Conservation (phyloP, 2,797 vertebrate species). For the Crypturellus tataupa region DNA sequence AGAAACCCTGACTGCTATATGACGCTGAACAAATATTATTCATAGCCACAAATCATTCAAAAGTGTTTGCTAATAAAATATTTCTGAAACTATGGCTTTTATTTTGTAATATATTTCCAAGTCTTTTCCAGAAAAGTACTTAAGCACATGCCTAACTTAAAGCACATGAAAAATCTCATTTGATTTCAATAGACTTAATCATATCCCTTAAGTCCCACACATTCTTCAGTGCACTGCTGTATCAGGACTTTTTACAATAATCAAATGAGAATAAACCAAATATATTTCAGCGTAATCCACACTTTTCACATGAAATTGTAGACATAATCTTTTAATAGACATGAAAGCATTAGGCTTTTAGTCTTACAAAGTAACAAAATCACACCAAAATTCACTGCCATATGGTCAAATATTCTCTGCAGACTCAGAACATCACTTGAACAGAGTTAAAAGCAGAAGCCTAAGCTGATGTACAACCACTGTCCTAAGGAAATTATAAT, state of each 20-base stretch:
- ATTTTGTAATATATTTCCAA: constrained; percentile 22
- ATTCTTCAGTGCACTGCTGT: neutral
- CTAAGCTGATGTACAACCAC: neutral
- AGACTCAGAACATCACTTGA: neutral
- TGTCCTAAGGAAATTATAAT: neutral
- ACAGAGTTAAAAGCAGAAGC: neutral
- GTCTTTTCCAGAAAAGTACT: constrained; percentile 8
- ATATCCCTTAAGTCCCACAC: neutral
- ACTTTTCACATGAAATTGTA: neutral
- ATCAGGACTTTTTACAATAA: constrained; percentile 12
- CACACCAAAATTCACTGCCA: neutral
- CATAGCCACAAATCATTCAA: constrained; percentile 41
- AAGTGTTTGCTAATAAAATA: constrained; percentile 38
- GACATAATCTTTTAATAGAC: neutral
- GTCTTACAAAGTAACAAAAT: neutral
- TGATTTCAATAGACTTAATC: constrained; percentile 2
- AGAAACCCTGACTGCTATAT: constrained; percentile 24
- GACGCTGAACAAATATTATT: constrained; percentile 44
- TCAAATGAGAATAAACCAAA: constrained; percentile 1
- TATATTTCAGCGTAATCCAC: neutral
- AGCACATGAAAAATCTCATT: constrained; percentile 8
- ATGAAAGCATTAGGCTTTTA: neutral
- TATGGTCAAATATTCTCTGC: neutral
- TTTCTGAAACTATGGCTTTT: constrained; percentile 43
- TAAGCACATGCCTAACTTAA: constrained; percentile 1